Evolutionary conservation across 2,888 invertebrate genomes (phyloP).

Genomic region (Spilosoma lubricipeda): DNA sequence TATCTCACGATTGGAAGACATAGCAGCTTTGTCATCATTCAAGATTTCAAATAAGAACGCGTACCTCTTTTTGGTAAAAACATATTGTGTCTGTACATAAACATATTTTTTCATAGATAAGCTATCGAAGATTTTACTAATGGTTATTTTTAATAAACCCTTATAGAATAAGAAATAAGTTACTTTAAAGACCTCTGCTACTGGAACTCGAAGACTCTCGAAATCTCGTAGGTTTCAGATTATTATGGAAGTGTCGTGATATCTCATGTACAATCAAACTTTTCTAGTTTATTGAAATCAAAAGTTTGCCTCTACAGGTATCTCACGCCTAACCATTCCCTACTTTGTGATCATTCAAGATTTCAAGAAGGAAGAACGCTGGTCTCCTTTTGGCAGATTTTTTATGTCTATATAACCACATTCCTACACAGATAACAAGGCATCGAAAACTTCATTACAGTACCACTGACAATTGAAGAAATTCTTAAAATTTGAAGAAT

Average conservation of each 20-base stretch:
- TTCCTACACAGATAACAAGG: not conserved
- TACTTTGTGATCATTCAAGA: slow-evolving; percentile 73
- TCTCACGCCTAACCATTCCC: slow-evolving; percentile 97
- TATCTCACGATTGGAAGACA: too few relatives aligned
- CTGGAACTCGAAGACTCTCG: slow-evolving; percentile 43
- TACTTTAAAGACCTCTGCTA: slow-evolving; percentile 74
- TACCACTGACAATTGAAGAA: slow-evolving; percentile 14
- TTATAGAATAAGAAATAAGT: too few relatives aligned
- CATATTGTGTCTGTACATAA: too few relatives aligned
- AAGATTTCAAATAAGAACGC: too few relatives aligned
- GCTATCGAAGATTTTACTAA: too few relatives aligned
- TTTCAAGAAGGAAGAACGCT: slow-evolving; percentile 14
- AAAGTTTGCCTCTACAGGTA: slow-evolving; percentile 99
- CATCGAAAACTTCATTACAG: not conserved
- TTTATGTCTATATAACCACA: too few relatives aligned
- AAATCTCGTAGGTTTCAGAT: too few relatives aligned
- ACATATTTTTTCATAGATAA: too few relatives aligned
- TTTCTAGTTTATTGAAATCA: slow-evolving; percentile 98
- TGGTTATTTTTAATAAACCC: too few relatives aligned
- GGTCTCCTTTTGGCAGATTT: not conserved
- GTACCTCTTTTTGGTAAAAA: too few relatives aligned
- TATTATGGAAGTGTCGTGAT: slow-evolving; percentile 95
- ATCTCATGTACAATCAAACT: slow-evolving; percentile 99
- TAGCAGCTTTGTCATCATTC: too few relatives aligned
- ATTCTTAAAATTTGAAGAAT: slow-evolving; percentile 50